Conservation (phyloP, 1,140 invertebrate genomes). For the Brachionus angularis region DNA sequence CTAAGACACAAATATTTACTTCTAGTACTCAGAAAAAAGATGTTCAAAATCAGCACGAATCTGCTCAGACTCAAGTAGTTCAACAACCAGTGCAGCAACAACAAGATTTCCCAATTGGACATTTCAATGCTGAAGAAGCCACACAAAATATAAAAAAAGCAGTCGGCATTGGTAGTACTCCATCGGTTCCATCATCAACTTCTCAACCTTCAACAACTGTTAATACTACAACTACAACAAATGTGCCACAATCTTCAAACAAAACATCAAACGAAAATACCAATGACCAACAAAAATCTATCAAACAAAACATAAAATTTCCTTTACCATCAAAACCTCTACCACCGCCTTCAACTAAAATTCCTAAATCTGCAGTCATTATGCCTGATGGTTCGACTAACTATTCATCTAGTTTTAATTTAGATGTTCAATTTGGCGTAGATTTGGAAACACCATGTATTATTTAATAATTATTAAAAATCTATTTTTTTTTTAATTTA, state of each 20-base stretch:
- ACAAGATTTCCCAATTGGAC: conserved; percentile 31
- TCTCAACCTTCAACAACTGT: neutral
- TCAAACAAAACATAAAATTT: neutral
- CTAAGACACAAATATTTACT: conserved; percentile 38
- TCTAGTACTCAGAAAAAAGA: conserved; percentile 29
- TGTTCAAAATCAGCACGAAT: neutral
- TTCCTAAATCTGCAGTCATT: conserved; percentile 39
- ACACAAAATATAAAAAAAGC: conserved; percentile 43
- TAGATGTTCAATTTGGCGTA: conserved; percentile 28
- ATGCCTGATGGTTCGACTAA: conserved; percentile 30
- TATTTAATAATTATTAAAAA: too few species aligned
- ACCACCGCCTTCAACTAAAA: conserved; percentile 33
- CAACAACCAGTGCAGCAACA: neutral
- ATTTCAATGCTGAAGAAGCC: conserved; percentile 42
- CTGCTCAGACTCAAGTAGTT: neutral
- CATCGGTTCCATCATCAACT: neutral
- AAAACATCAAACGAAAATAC: neutral
- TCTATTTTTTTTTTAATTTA: too few species aligned
- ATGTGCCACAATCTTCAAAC: neutral
- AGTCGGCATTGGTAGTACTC: neutral
- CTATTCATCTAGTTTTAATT: neutral
- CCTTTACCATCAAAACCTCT: neutral
- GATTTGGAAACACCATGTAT: conserved; percentile 15
- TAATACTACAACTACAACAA: neutral
- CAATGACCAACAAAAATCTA: neutral